Conservation (phyloP, 2,888 invertebrate genomes). For the Shargacucullia verbasci region DNA sequence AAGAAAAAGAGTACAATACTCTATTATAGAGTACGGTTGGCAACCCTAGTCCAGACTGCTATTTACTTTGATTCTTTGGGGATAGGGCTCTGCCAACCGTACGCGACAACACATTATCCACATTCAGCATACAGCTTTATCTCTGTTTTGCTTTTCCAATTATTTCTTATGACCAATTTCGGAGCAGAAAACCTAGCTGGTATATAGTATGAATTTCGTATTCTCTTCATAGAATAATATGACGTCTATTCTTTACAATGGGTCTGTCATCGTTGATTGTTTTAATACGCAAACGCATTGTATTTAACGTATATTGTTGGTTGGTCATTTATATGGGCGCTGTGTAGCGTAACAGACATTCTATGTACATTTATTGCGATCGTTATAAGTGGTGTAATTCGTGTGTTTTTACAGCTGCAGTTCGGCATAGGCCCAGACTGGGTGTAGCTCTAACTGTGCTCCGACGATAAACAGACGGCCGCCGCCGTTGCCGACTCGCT, state of each 20-base stretch:
- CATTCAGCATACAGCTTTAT: no score
- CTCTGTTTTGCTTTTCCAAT: no score
- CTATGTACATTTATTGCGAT: constrained; percentile 72
- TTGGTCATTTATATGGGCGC: constrained; percentile 67
- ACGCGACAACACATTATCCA: no score
- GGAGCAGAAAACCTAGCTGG: no score
- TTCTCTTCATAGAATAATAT: neutral
- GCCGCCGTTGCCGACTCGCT: constrained; percentile 82
- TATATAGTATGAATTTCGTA: no score
- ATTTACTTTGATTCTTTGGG: no score
- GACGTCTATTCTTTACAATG: neutral
- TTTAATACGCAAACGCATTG: constrained; percentile 26
- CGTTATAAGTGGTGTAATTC: constrained; percentile 77
- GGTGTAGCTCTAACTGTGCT: constrained; percentile 82
- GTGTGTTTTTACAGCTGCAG: constrained; percentile 87
- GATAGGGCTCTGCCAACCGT: no score
- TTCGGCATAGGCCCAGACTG: constrained; percentile 78
- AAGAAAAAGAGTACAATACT: no score
- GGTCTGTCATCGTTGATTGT: constrained; percentile 25
- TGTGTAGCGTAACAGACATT: constrained; percentile 70
- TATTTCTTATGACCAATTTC: no score
- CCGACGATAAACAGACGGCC: constrained; percentile 87
- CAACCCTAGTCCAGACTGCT: no score
- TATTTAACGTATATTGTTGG: constrained; percentile 55
- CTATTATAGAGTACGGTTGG: no score